Conservation (phyloP, 2,797 vertebrate species). For the Anableps anableps region DNA sequence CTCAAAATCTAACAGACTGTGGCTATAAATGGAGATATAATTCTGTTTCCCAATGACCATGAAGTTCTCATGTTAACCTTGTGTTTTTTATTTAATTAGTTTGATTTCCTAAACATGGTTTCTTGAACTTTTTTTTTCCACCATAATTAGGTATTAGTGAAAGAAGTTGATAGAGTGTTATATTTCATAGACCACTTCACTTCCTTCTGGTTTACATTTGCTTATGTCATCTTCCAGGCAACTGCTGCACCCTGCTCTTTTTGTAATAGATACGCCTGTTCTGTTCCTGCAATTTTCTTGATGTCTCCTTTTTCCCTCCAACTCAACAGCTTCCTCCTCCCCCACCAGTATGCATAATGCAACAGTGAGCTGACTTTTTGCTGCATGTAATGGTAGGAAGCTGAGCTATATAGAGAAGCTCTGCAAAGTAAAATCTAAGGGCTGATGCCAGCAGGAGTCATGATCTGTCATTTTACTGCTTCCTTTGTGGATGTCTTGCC, state of each 20-base stretch:
- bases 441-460: slow-evolving; percentile 44
- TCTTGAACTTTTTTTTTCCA: slow-evolving; percentile 50
- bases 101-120: slow-evolving; percentile 47
- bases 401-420: slow-evolving; percentile 45
- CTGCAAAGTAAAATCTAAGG: slow-evolving; percentile 44
- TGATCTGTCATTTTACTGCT: slow-evolving; percentile 52
- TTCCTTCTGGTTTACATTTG: background rate
- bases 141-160: slow-evolving; percentile 7
- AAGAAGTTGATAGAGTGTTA: slow-evolving; percentile 25
- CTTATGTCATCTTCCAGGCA: slow-evolving; percentile 9
- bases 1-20: background rate
- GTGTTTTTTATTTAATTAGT: slow-evolving; percentile 31
- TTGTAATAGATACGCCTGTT: slow-evolving; percentile 9
- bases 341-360: slow-evolving; percentile 55
- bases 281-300: slow-evolving; percentile 30
- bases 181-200: slow-evolving; percentile 13
- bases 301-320: slow-evolving; percentile 20
- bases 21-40: background rate
- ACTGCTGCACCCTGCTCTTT: background rate
- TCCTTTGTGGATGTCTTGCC: slow-evolving; percentile 34
- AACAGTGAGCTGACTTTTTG: slow-evolving; percentile 33
- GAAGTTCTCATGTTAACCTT: slow-evolving; percentile 36
- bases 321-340: slow-evolving; percentile 2
- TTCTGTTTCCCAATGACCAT: background rate
- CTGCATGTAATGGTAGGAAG: slow-evolving; percentile 38